phyloP scores from a whole-genome alignment of 1,140 invertebrate genomes.

The Pentalonia nigronervosa region DNA sequence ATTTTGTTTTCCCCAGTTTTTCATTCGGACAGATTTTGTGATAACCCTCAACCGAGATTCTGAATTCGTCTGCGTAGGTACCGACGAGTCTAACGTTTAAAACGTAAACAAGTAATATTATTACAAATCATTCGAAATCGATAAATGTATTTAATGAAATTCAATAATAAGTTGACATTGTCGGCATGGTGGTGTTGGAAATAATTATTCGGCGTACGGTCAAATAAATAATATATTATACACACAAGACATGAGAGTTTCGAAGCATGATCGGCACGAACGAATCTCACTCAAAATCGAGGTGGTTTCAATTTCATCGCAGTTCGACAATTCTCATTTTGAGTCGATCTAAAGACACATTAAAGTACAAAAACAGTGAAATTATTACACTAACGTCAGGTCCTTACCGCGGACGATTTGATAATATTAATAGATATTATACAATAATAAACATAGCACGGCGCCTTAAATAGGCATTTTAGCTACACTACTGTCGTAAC shows the following conservation, averaged over 20 bases:
- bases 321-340: not conserved
- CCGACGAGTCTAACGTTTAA: not conserved
- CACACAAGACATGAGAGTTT: not conserved
- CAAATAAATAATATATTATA: not conserved
- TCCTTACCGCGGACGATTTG: not conserved
- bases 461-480: not conserved
- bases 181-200: not conserved
- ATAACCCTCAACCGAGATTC: not conserved
- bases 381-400: not conserved
- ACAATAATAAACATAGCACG: not conserved
- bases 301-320: not conserved
- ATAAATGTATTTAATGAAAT: not conserved
- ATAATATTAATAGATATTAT: not conserved
- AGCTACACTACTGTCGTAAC: not conserved
- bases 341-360: not conserved
- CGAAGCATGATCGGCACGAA: not conserved
- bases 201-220: not conserved
- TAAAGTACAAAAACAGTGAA: not conserved
- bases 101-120: not conserved
- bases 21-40: not conserved
- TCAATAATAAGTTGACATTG: no score
- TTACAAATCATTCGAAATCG: not conserved
- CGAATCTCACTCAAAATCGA: not conserved
- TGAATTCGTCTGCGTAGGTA: not conserved
- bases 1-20: not conserved